phyloP scores from a whole-genome alignment of 2,797 vertebrate genomes.

The Halcyon leucocephala region DNA sequence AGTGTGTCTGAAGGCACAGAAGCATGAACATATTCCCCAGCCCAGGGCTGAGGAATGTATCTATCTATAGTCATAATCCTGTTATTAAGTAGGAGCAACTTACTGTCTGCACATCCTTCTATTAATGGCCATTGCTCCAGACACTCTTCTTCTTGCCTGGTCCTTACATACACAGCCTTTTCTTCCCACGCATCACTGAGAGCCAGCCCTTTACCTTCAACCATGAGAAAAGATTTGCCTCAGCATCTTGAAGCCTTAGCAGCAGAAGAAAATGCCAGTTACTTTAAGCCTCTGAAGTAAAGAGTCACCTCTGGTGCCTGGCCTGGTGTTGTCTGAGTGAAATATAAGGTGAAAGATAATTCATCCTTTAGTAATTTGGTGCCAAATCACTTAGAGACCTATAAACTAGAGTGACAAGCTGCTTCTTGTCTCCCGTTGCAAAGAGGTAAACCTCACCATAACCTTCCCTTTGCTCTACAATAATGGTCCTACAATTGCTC shows the following conservation, averaged over 20 bases:
- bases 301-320: background rate
- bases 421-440: background rate
- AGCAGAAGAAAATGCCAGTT: background rate
- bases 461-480: background rate
- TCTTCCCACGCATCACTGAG: background rate
- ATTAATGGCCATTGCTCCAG: background rate
- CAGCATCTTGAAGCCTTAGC: background rate
- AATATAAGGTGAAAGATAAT: constrained; percentile 17
- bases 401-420: background rate
- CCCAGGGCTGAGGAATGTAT: background rate
- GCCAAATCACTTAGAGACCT: background rate
- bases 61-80: background rate
- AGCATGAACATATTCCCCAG: background rate
- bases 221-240: background rate
- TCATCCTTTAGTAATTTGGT: background rate
- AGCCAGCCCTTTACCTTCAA: background rate
- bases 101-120: background rate
- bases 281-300: background rate
- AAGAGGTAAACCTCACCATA: background rate
- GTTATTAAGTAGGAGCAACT: background rate
- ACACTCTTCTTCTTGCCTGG: background rate
- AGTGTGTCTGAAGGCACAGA: background rate
- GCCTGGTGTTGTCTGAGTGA: background rate
- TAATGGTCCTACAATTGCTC: background rate
- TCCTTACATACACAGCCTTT: background rate